Percentiles rank a stretch among this genome's conserved stretches.
These are phyloP conservation scores for Simalia tracyae DNA, from an alignment of 2,797 vertebrate species.

Conservation along the genomic window DNA sequence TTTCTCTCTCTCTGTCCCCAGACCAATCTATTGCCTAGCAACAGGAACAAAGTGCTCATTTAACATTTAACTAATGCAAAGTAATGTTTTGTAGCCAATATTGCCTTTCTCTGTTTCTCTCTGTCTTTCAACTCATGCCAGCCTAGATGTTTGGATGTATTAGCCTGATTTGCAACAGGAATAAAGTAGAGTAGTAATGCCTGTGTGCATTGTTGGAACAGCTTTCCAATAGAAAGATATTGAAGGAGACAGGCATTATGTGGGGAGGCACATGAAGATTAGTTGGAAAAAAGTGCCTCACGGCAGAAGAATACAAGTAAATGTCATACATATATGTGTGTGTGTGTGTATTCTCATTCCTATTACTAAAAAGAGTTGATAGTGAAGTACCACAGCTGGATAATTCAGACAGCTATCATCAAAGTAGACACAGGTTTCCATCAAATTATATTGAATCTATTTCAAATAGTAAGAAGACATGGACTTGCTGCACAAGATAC, in stretches of 20 bases:
- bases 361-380: background rate
- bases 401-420: background rate
- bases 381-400: background rate
- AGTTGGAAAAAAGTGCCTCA: background rate
- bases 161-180: constrained; percentile 11
- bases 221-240: background rate
- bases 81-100: constrained; percentile 17
- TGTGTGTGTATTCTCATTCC: background rate
- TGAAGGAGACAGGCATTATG: background rate
- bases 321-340: background rate
- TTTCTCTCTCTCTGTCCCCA: constrained; percentile 14
- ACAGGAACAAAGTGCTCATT: constrained; percentile 38
- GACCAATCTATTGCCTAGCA: constrained; percentile 27
- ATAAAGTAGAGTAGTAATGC: background rate
- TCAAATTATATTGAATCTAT: background rate
- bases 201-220: background rate
- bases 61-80: constrained; percentile 41
- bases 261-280: background rate
- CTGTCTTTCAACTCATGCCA: constrained; percentile 27
- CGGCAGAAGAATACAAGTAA: background rate
- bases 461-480: background rate
- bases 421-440: background rate
- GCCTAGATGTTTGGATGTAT: background rate
- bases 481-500: background rate
- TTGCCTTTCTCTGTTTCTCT: background rate